A percentile compares a stretch with the other conserved stretches of the same genome.
Evolutionary conservation across 1,140 invertebrate genomes (phyloP).

Genomic region (Procambarus virginalis): DNA sequence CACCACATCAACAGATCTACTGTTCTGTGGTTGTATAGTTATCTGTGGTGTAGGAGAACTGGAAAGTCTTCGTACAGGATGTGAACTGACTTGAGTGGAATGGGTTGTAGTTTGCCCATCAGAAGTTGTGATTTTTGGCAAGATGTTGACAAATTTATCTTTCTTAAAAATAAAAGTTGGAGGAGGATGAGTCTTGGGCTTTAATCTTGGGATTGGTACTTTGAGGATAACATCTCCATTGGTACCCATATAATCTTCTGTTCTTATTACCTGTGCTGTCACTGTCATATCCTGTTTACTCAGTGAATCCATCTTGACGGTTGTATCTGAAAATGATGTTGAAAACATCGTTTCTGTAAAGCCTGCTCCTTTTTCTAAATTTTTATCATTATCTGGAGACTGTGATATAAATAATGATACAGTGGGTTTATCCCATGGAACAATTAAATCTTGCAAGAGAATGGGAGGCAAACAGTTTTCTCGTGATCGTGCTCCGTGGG

Average conservation of each 20-base stretch:
- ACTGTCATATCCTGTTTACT: constrained; percentile 19
- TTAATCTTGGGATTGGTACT: constrained; percentile 61
- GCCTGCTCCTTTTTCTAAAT: constrained; percentile 19
- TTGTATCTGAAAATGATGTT: constrained; percentile 9
- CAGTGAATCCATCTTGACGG: constrained; percentile 15
- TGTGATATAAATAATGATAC: constrained; percentile 48
- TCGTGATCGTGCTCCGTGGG: constrained; percentile 39
- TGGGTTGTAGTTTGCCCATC: constrained; percentile 8
- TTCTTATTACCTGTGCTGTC: constrained; percentile 14
- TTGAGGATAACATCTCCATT: constrained; percentile 66
- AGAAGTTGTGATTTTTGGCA: constrained; percentile 38
- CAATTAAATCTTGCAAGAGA: constrained; percentile 54
- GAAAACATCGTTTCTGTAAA: constrained; percentile 10
- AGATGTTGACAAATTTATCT: constrained; percentile 58
- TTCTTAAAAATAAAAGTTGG: constrained; percentile 29
- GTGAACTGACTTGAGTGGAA: constrained; percentile 4
- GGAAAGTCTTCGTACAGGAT: constrained; percentile 1
- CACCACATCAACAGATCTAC: constrained; percentile 20
- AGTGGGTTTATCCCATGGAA: constrained; percentile 59
- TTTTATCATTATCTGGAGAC: constrained; percentile 20
- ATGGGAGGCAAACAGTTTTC: constrained; percentile 50
- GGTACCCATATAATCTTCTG: constrained; percentile 41
- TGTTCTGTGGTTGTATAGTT: constrained; percentile 39
- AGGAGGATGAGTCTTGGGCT: constrained; percentile 29
- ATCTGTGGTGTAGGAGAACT: constrained; percentile 51